Evolutionary conservation across 30 jellyfish, hydroid and myxozoan genomes (phyloP).

Genomic region (Pelagia noctiluca): DNA sequence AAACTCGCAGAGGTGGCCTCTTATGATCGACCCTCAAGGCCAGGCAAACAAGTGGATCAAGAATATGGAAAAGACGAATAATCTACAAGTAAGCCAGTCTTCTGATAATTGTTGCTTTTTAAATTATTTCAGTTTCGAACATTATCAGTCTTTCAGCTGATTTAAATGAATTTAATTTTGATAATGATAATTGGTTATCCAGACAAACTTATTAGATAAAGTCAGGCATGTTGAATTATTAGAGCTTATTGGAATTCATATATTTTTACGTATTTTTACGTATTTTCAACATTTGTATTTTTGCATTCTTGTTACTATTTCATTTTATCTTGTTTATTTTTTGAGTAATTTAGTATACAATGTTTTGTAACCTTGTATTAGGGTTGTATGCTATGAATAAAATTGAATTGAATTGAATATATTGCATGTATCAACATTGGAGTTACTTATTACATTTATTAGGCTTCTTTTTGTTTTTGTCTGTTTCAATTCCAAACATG

Average conservation of each 20-base stretch:
- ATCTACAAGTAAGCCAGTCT: conserved; percentile 58
- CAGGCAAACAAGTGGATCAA: conserved; percentile 78
- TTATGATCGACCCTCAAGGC: conserved; percentile 77
- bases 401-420: too few species aligned
- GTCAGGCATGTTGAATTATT: not conserved
- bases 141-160: not conserved
- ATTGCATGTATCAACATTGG: not conserved
- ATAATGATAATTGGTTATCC: too few species aligned
- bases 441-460: not conserved
- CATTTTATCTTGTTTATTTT: too few species aligned
- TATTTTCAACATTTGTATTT: too few species aligned
- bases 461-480: not conserved
- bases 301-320: too few species aligned
- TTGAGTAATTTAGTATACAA: too few species aligned
- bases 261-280: too few species aligned
- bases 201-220: not conserved
- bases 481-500: not conserved
- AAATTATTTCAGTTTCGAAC: not conserved
- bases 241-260: too few species aligned
- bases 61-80: conserved; percentile 61
- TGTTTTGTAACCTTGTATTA: too few species aligned
- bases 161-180: not conserved
- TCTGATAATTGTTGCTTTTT: too few species aligned
- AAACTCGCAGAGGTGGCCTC: conserved; percentile 74
- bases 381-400: too few species aligned